Evolutionary conservation across 1,140 invertebrate genomes (phyloP).

Genomic region (Antheraea mylitta): DNA sequence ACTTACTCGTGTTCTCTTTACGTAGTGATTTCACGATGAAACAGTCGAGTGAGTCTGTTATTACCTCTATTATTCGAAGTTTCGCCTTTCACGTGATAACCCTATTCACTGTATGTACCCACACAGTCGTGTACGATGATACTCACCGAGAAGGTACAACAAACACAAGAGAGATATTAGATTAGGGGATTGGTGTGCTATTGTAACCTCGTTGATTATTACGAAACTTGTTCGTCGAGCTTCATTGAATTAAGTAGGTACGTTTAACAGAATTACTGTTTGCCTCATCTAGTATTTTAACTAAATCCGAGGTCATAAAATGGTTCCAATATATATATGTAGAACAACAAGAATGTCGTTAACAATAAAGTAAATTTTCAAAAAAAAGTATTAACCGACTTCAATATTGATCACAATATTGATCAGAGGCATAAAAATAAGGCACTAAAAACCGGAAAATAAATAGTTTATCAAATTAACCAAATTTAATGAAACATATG

Average conservation of each 20-base stretch:
- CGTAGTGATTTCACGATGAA: neutral
- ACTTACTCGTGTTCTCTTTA: constrained; percentile 36
- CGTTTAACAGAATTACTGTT: neutral
- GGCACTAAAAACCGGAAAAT: too few relatives aligned
- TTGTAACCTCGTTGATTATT: neutral
- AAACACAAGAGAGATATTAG: neutral
- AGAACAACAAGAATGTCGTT: too few relatives aligned
- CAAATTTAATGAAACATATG: too few relatives aligned
- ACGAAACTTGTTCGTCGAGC: neutral
- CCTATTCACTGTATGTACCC: neutral
- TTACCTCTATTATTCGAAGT: constrained; percentile 5
- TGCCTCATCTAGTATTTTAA: neutral
- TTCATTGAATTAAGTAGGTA: neutral
- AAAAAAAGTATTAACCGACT: too few relatives aligned
- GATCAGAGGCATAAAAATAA: too few relatives aligned
- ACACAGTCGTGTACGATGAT: too few relatives aligned
- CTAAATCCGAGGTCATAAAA: neutral
- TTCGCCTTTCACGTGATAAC: neutral
- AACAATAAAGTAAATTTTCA: too few relatives aligned
- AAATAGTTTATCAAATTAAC: too few relatives aligned
- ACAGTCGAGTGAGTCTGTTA: neutral
- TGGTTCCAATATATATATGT: too few relatives aligned
- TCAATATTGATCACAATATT: too few relatives aligned
- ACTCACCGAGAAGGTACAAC: neutral
- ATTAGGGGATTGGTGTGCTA: neutral